These are phyloP conservation scores for Venustaconcha ellipsiformis DNA, from an alignment of 1,140 invertebrate species.

Conservation along the genomic window DNA sequence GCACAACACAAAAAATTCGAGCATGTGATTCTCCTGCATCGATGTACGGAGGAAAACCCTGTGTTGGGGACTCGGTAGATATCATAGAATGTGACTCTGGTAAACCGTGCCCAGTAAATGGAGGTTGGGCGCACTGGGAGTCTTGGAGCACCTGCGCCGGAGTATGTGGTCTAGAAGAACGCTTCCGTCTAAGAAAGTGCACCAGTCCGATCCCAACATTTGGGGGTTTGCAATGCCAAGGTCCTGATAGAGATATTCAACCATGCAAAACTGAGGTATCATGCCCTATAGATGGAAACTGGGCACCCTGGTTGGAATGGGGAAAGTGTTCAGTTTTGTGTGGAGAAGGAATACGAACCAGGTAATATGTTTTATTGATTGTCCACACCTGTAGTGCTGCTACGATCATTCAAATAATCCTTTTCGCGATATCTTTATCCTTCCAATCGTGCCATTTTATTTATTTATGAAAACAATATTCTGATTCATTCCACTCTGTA, in stretches of 20 bases:
- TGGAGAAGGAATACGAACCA: slow-evolving; percentile 25
- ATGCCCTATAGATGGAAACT: slow-evolving; percentile 34
- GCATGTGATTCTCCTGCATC: slow-evolving; percentile 55
- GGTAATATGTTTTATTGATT: no score
- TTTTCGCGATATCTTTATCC: no score
- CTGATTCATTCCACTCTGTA: no score
- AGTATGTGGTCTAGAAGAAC: slow-evolving; percentile 35
- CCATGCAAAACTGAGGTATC: slow-evolving; percentile 36
- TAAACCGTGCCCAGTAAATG: slow-evolving; percentile 66
- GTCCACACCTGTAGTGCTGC: no score
- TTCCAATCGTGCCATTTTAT: no score
- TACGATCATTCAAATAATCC: no score
- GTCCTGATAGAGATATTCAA: slow-evolving; percentile 22
- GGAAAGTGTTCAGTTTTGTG: slow-evolving; percentile 26
- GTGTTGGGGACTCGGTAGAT: slow-evolving; percentile 44
- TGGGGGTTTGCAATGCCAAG: slow-evolving; percentile 52
- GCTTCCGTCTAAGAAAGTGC: slow-evolving; percentile 32
- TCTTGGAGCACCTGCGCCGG: slow-evolving; percentile 40
- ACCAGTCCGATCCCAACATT: slow-evolving; percentile 47
- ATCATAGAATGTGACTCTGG: slow-evolving; percentile 44
- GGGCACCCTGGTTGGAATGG: slow-evolving; percentile 36
- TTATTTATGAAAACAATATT: no score
- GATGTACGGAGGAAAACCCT: slow-evolving; percentile 58
- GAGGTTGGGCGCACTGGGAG: slow-evolving; percentile 40
- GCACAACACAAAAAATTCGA: slow-evolving; percentile 35